Percentiles rank a stretch among this genome's conserved stretches.
Conservation (phyloP, 1,140 invertebrate genomes). For the Antheraea mylitta region DNA sequence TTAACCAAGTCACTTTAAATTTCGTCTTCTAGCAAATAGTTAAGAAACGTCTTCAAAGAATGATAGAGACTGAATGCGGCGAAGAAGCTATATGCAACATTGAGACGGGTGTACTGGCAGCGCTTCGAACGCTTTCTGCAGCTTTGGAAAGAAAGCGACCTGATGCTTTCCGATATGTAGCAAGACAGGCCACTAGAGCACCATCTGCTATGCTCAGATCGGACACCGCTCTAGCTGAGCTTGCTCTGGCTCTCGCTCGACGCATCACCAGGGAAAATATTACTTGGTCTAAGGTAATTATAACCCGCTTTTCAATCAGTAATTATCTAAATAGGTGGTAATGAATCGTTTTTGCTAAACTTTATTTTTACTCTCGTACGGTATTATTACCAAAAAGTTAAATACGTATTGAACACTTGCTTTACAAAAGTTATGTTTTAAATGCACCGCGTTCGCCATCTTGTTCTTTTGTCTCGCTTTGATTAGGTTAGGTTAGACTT, state of each 20-base stretch:
- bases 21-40: constrained; percentile 53
- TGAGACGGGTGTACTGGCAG: constrained; percentile 51
- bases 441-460: no score
- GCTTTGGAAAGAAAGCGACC: constrained; percentile 69
- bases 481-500: no score
- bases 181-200: constrained; percentile 62
- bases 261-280: constrained; percentile 73
- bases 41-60: constrained; percentile 64
- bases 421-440: no score
- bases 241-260: constrained; percentile 65
- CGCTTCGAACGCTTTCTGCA: constrained; percentile 58
- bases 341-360: no score
- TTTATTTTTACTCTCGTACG: no score
- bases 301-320: not conserved
- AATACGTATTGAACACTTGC: no score
- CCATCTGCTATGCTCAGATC: constrained; percentile 61
- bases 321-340: no score
- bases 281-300: constrained; percentile 73
- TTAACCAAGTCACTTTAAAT: not conserved
- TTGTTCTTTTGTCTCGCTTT: no score
- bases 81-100: constrained; percentile 59
- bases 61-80: constrained; percentile 70
- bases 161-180: constrained; percentile 68
- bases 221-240: constrained; percentile 64
- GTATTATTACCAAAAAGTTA: no score